These are phyloP conservation scores for Ispidina picta DNA, from an alignment of 2,797 vertebrate genomes.

Conservation along the genomic window DNA sequence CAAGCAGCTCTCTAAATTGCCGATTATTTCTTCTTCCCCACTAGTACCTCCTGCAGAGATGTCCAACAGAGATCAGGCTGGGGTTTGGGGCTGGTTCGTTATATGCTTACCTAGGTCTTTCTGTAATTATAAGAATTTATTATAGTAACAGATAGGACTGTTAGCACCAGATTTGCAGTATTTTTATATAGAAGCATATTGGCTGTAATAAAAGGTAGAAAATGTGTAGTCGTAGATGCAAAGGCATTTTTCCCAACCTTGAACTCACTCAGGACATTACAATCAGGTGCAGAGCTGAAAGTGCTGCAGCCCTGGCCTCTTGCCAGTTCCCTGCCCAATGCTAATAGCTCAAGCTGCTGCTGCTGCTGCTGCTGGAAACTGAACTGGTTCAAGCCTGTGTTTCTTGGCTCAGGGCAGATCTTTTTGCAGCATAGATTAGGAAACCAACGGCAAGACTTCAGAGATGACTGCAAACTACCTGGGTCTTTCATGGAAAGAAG, in stretches of 20 bases:
- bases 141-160: neutral
- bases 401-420: neutral
- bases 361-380: neutral
- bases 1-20: neutral
- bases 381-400: neutral
- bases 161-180: neutral
- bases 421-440: neutral
- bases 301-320: neutral
- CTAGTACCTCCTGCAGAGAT: neutral
- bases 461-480: neutral
- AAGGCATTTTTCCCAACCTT: slow-evolving; percentile 14
- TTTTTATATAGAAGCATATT: neutral
- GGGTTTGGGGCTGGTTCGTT: neutral
- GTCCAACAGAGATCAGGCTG: neutral
- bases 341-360: neutral
- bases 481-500: neutral
- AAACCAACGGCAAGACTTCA: neutral
- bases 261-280: neutral
- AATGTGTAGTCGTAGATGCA: neutral
- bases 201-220: neutral
- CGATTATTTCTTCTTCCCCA: neutral
- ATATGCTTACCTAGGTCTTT: neutral
- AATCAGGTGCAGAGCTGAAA: neutral
- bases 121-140: neutral
- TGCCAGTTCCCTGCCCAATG: neutral